Evolutionary conservation across 2,113 vertebrate species (phyloP).

Genomic region (Ciconia stormi): DNA sequence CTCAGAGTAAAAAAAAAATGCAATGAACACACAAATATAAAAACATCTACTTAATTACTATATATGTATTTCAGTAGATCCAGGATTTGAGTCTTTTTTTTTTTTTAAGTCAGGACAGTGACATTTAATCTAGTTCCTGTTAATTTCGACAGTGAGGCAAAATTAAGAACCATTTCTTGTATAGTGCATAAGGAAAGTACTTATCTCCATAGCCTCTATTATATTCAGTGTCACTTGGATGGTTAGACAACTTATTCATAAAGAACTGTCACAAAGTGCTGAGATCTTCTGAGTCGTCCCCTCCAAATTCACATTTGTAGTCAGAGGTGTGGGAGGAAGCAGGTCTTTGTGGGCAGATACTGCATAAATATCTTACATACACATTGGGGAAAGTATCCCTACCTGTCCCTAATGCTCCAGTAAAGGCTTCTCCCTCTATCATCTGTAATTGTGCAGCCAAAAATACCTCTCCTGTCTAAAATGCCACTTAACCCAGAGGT

Average conservation of each 20-base stretch:
- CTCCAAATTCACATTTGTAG: neutral
- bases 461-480: neutral
- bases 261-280: neutral
- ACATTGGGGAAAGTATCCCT: neutral
- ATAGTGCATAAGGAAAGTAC: neutral
- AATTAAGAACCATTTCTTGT: neutral
- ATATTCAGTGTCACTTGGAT: neutral
- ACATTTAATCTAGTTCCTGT: neutral
- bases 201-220: neutral
- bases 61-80: neutral
- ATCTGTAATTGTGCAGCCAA: neutral
- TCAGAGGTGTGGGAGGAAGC: neutral
- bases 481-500: neutral
- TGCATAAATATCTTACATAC: neutral
- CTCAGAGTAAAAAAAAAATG: neutral
- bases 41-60: neutral
- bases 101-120: neutral
- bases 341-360: neutral
- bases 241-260: neutral
- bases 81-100: neutral
- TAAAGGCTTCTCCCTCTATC: neutral
- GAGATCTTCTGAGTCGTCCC: neutral
- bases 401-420: neutral
- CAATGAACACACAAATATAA: neutral
- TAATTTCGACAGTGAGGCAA: neutral